Percentiles rank a stretch among this genome's conserved stretches.
Conservation (phyloP, 2,113 vertebrate species). For the Atrichornis clamosus region DNA sequence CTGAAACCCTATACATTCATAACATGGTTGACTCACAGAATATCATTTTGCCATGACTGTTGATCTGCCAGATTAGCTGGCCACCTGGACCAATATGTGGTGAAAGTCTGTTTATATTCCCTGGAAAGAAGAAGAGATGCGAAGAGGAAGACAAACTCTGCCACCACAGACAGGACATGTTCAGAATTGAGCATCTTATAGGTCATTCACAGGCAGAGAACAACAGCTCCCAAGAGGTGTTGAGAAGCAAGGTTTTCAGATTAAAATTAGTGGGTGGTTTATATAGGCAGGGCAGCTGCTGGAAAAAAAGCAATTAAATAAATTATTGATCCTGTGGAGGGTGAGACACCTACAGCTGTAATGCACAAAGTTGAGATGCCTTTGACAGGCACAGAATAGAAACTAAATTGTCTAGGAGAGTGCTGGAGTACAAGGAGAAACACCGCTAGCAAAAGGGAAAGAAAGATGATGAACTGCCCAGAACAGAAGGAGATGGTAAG, state of each 20-base stretch:
- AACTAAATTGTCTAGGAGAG: neutral
- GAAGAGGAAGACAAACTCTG: neutral
- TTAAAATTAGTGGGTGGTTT: neutral
- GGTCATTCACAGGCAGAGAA: neutral
- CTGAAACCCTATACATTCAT: fast-evolving
- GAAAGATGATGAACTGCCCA: neutral
- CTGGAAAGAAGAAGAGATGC: neutral
- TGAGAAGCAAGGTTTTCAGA: neutral
- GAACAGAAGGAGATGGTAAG: neutral
- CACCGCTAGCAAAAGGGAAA: neutral
- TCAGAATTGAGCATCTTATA: neutral
- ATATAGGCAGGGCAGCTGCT: neutral
- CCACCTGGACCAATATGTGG: neutral
- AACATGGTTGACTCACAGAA: fast-evolving
- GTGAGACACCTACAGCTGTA: neutral
- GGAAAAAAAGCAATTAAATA: neutral
- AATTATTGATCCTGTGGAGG: neutral
- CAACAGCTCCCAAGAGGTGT: neutral
- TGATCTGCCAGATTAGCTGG: neutral
- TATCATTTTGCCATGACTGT: neutral
- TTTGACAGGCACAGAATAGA: neutral
- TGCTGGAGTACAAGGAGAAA: neutral
- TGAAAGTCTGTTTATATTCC: neutral
- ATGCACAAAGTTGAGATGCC: neutral
- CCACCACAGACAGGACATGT: neutral